These are phyloP conservation scores for Hexactinellida sp. DNA, from an alignment of 37 sponge, comb jelly and placozoan genomes.

Conservation along the genomic window DNA sequence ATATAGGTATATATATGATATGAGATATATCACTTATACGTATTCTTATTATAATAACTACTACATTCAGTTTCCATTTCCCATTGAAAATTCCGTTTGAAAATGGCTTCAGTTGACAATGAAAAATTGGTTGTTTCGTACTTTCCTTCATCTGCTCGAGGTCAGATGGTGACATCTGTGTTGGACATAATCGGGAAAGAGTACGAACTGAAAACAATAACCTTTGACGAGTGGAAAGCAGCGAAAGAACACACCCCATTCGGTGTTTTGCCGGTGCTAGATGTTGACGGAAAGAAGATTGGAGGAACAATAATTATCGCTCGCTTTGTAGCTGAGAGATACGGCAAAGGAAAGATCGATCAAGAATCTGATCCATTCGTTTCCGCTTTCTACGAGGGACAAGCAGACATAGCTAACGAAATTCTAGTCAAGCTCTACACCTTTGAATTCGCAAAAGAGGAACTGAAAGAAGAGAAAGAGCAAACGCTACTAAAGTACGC, in stretches of 20 bases:
- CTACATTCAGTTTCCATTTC: too few relatives aligned
- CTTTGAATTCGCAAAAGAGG: conserved; percentile 11
- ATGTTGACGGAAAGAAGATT: conserved; percentile 36
- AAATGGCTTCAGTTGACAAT: not conserved
- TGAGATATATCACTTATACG: too few relatives aligned
- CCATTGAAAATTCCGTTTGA: too few relatives aligned
- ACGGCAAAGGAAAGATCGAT: conserved; percentile 23
- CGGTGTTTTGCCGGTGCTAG: conserved; percentile 32
- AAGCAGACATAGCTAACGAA: conserved; percentile 29
- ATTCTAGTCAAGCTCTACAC: not conserved
- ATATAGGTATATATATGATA: too few relatives aligned
- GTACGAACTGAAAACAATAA: not conserved
- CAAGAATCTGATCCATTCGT: conserved; percentile 29
- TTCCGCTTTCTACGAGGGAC: conserved; percentile 31
- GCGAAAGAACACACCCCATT: conserved; percentile 37
- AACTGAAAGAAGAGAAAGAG: conserved; percentile 36
- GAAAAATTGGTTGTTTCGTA: not conserved
- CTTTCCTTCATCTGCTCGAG: not conserved
- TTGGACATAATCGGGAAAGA: not conserved
- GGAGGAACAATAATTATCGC: conserved; percentile 24
- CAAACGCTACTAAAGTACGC: conserved; percentile 21
- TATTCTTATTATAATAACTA: too few relatives aligned
- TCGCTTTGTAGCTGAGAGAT: conserved; percentile 34
- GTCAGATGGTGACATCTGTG: not conserved
- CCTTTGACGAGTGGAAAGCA: conserved; percentile 20